These are phyloP conservation scores for Actinia equina DNA, from an alignment of 64 coral and sea anemone species.

Conservation along the genomic window DNA sequence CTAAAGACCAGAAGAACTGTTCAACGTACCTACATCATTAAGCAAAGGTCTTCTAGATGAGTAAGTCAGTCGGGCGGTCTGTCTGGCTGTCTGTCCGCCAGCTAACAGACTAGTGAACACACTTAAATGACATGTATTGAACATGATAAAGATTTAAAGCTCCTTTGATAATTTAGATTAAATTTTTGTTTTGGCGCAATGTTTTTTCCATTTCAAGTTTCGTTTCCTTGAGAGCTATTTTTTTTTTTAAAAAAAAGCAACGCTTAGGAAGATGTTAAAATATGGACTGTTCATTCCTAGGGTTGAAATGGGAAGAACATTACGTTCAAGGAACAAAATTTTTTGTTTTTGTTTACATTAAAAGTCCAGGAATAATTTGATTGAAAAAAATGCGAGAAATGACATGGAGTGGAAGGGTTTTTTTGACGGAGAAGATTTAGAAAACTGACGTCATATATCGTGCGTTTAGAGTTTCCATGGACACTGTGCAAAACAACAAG, in stretches of 20 bases:
- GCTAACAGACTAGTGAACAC: not conserved
- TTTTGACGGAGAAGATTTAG: too few species aligned
- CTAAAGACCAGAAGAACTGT: constrained; percentile 31
- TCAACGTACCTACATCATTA: constrained; percentile 20
- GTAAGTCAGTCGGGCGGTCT: not conserved
- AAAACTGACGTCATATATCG: too few species aligned
- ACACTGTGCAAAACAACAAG: too few species aligned
- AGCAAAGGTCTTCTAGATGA: constrained; percentile 23
- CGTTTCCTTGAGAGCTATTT: not conserved
- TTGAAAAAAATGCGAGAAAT: too few species aligned
- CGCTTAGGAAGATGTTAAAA: too few species aligned
- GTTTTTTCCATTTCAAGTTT: not conserved
- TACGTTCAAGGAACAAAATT: too few species aligned
- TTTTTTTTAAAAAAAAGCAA: not conserved
- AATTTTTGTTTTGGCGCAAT: not conserved
- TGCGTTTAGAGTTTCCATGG: too few species aligned
- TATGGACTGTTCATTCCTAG: too few species aligned
- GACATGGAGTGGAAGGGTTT: too few species aligned
- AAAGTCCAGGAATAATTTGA: too few species aligned
- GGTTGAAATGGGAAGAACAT: too few species aligned
- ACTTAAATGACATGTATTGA: not conserved
- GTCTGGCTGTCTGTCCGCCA: not conserved
- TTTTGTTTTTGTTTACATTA: too few species aligned
- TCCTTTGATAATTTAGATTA: not conserved
- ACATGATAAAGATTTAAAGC: not conserved